Base-by-base conservation (phyloP, 2,113 vertebrate species). In the Microtus oregoni region DNA sequence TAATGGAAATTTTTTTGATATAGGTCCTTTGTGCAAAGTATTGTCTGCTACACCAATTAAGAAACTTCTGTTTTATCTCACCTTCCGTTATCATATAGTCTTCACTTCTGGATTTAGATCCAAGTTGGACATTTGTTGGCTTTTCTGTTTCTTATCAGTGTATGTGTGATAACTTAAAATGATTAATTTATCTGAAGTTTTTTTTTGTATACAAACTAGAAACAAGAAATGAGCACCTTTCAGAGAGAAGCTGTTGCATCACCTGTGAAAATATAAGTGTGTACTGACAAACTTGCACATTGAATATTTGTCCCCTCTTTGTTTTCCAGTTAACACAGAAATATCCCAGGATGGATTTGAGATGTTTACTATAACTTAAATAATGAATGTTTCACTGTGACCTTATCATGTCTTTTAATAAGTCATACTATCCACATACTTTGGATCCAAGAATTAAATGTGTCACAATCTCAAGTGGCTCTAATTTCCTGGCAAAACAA, bases 121-220 rank as follows among this genome's bases (percentile, higher is more conserved):
- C 15, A 32, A 50, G 15, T 28, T 52, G 12, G 5, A 70, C 2
- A 78, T 30, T 35, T 55, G n/a, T 32, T 77, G 4, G 41, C 41
- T 78, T 65, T 73, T 58, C 28, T 38, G 7, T 32, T 35, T 83
- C 67, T 76, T 50, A 3, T 32, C 3, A 63, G 13, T 19, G 32
- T 67, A 47, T 30, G 5, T 92, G 5, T 85, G 32, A 65, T 12
- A 50, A 75, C 8, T 50, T 75, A 9, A 65, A 77, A 7, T 55
- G 0, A 17, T 61, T 83, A 28, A 77, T 2, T 0, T 38, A n/a
- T 76, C 20, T n/a, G 19, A 67, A 24, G 0, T 0, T 6, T 44
- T 35, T 15, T 35, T 15, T 12, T 26, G 6, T 13, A 32, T 44
- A 26, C 4, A 5, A 28, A 41, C 8, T 70, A 6, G 9, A 68